These are phyloP conservation scores for Caenorhabditis japonica DNA, from an alignment of 2,888 invertebrate genomes.

Conservation along the genomic window DNA sequence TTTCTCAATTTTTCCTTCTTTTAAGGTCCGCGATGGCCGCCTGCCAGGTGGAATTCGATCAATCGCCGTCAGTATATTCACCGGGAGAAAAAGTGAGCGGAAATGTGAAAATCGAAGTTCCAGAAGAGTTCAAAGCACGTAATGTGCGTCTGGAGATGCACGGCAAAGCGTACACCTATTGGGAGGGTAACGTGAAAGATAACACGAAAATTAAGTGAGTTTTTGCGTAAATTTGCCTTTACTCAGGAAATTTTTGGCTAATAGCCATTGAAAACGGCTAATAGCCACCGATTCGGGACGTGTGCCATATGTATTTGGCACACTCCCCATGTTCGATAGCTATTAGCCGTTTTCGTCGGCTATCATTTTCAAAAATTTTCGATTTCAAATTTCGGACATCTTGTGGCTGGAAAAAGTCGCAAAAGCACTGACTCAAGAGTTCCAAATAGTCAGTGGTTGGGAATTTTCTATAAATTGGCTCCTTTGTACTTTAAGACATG, in stretches of 20 bases:
- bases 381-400: too few species aligned
- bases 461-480: too few species aligned
- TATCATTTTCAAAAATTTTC: too few species aligned
- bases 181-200: conserved; percentile 45
- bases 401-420: too few species aligned
- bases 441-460: too few species aligned
- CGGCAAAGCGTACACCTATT: conserved; percentile 50
- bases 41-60: conserved; percentile 26
- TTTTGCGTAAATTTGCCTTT: background rate
- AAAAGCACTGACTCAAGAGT: too few species aligned
- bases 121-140: conserved; percentile 42
- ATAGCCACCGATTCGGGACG: too few species aligned
- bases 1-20: background rate
- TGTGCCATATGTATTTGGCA: too few species aligned
- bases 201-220: conserved; percentile 50
- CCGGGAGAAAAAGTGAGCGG: conserved; percentile 30
- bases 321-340: too few species aligned
- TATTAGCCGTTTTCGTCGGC: too few species aligned
- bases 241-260: background rate
- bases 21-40: background rate
- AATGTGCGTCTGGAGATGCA: conserved; percentile 39
- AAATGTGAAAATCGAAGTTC: conserved; percentile 27
- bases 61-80: conserved; percentile 13
- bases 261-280: too few species aligned
- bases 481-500: too few species aligned